Conservation (phyloP, 2,888 invertebrate genomes). For the Euzetes globulus region DNA sequence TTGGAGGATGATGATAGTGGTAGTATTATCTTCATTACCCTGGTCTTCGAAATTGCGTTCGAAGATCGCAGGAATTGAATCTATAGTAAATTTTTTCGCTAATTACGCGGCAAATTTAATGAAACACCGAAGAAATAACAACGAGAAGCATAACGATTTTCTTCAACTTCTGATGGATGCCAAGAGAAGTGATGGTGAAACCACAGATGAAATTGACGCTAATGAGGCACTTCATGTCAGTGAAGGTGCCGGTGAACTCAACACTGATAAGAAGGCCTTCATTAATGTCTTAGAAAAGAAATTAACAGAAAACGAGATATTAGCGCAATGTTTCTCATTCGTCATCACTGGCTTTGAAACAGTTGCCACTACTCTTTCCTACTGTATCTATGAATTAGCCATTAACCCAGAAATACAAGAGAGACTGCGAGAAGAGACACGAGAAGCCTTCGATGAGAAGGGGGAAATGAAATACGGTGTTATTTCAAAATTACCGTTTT, state of each 20-base stretch:
- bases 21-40: no score
- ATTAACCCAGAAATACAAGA: slow-evolving; percentile 30
- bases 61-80: no score
- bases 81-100: neutral
- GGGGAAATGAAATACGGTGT: slow-evolving; percentile 17
- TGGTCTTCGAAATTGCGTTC: neutral
- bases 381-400: slow-evolving; percentile 21
- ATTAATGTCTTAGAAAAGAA: neutral
- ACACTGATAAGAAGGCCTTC: neutral
- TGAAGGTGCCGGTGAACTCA: neutral
- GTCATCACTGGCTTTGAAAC: slow-evolving; percentile 36
- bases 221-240: slow-evolving; percentile 7
- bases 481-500: neutral
- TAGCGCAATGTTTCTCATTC: slow-evolving; percentile 34
- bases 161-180: slow-evolving; percentile 30
- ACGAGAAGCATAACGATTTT: slow-evolving; percentile 30
- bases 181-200: neutral
- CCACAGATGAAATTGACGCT: neutral
- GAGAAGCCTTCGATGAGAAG: neutral
- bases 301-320: slow-evolving; percentile 30
- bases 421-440: slow-evolving; percentile 28
- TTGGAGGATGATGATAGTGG: no score
- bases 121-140: neutral
- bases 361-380: slow-evolving; percentile 26
- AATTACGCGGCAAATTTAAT: neutral